Evolutionary conservation across 2,888 invertebrate genomes (phyloP), one percentile per base, ranked within the genome.

Genomic region (Rotaria socialis): DNA sequence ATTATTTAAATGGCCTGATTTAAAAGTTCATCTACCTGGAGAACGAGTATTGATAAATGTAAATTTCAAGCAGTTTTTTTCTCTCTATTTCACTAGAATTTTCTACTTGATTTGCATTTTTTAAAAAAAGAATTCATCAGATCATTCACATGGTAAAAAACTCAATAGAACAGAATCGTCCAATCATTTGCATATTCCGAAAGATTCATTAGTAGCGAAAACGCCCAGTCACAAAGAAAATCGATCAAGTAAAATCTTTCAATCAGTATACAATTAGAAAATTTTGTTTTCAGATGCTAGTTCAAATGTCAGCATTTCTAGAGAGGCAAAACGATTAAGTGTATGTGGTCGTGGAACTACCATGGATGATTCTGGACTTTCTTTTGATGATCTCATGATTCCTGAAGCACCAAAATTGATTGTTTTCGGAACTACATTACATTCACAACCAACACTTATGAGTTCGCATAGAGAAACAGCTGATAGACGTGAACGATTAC

Each of bases 371-470:
- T 90, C 90, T 85, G 85, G 86, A 35, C 86, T 88, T 0, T 67
- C 88, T 8, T 85, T 52, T 16, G 91, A 90, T 27, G 91, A 91
- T 85, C 85, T 87, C 8, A 87, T 89, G 10, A 80, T 89, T 0
- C 90, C 90, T 56, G 90, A 90, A 52, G 90, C 90, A 86, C 91
- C 91, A 0, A 91, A 91, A 86, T 88, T 91, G 75, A 89, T 91
- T 55, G 90, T 91, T 56, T 91, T 91, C 89, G 91, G 90, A 5
- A 89, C 89, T 11, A 91, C 90, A 88, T 88, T 89, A 86, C 89
- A 90, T 86, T 75, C 75, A 35, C 86, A 85, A 56, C 55, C 85
- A 19, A 75, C 55, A 11, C 85, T 74, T 27, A n/a, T 86, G 2
- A 85, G 85, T 43, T 85, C 86, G 3, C 56, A 52, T 24, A 55